Percentiles rank a stretch among this genome's conserved stretches.
phyloP scores from a whole-genome alignment of 2,888 invertebrate species.

The Plutella xylostella region DNA sequence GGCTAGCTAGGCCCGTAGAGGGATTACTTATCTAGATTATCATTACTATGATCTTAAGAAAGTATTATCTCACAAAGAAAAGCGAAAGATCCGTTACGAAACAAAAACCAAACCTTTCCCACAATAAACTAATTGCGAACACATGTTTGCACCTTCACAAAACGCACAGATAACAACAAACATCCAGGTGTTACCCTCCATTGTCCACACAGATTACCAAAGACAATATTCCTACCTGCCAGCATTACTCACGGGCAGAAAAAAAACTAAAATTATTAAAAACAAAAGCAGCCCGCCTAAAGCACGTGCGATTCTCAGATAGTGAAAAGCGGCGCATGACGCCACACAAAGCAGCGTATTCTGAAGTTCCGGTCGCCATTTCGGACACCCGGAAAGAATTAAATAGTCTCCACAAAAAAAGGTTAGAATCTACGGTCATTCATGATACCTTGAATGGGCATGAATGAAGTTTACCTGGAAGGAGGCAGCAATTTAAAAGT shows the following conservation, averaged over 20 bases:
- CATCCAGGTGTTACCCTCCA: background rate
- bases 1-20: no score
- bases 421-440: constrained; percentile 1
- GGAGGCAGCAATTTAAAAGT: background rate
- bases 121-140: background rate
- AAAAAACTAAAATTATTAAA: background rate
- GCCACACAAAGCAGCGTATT: background rate
- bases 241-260: background rate
- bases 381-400: constrained; percentile 4
- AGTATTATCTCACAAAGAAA: no score
- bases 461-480: constrained; percentile 38
- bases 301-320: constrained; percentile 3
- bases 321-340: background rate
- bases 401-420: background rate
- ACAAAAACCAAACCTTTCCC: background rate
- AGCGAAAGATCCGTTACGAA: background rate
- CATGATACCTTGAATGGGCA: background rate
- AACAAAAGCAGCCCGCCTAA: background rate
- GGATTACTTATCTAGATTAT: no score
- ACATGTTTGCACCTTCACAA: background rate
- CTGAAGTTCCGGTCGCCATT: background rate
- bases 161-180: background rate
- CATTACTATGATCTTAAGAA: no score
- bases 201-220: background rate
- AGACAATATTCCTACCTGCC: background rate